Conservation (phyloP, 1,140 invertebrate genomes). For the Drosophila arawakana region DNA sequence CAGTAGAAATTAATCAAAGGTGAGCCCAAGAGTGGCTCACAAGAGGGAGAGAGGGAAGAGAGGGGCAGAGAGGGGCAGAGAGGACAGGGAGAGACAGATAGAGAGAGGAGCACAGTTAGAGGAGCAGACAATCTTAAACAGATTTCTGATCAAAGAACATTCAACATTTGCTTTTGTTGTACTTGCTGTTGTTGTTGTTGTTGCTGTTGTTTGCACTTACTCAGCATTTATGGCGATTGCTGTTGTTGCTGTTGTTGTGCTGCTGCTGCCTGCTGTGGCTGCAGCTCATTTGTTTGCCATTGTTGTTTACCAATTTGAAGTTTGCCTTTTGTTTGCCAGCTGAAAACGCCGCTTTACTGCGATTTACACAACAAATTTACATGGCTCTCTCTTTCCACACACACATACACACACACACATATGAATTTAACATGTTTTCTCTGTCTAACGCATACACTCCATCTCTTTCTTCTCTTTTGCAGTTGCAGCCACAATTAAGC, state of each 20-base stretch:
- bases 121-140: constrained; percentile 6
- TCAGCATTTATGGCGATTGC: constrained; percentile 72
- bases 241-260: constrained; percentile 31
- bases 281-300: constrained; percentile 78
- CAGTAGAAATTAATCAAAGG: constrained; percentile 80
- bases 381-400: constrained; percentile 29
- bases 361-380: constrained; percentile 79
- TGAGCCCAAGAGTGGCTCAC: not conserved
- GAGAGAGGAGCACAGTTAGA: not conserved
- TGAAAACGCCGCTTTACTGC: constrained; percentile 67
- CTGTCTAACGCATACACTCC: constrained; percentile 1
- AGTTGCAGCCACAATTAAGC: constrained; percentile 30
- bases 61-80: not conserved
- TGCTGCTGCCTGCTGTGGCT: constrained; percentile 19
- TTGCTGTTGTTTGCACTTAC: constrained; percentile 71
- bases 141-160: constrained; percentile 9
- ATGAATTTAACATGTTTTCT: not conserved
- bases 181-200: constrained; percentile 31
- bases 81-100: not conserved
- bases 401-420: not conserved
- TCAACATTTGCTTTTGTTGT: constrained; percentile 1
- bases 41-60: not conserved
- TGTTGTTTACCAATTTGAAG: constrained; percentile 75
- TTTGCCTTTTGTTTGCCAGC: constrained; percentile 75
- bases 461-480: constrained; percentile 17